Percentiles rank a stretch among this genome's conserved stretches.
Evolutionary conservation across 2,888 invertebrate genomes (phyloP).

Genomic region (Stenodema calcarata): DNA sequence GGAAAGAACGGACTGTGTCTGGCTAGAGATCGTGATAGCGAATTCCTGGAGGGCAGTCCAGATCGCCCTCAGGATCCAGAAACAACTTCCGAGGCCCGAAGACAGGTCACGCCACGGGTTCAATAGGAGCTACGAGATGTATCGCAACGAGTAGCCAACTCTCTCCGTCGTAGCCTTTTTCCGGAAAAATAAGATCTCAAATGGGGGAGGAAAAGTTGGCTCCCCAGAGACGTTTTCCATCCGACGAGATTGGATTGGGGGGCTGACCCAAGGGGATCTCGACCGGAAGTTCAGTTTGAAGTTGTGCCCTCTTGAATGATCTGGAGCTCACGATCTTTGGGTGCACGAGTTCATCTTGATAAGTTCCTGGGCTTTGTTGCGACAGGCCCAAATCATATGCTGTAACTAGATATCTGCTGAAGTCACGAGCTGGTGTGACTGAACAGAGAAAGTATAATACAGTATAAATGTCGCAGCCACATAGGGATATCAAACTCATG

Average conservation of each 20-base stretch:
- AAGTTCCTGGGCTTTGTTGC: not conserved
- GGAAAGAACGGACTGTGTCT: not conserved
- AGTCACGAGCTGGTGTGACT: not conserved
- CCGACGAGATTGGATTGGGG: not conserved
- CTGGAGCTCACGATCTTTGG: not conserved
- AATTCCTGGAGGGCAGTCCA: not conserved
- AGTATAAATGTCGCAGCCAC: no score
- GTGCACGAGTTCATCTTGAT: not conserved
- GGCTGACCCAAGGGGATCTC: not conserved
- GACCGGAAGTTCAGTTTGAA: not conserved
- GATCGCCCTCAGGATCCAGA: not conserved
- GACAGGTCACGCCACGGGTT: not conserved
- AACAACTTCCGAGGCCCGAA: not conserved
- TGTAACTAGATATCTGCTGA: not conserved
- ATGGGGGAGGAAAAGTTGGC: not conserved
- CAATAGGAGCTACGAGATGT: not conserved
- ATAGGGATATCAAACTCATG: no score
- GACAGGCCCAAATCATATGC: not conserved
- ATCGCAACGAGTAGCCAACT: not conserved
- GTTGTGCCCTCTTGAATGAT: not conserved
- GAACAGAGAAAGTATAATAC: not conserved
- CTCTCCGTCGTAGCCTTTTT: not conserved
- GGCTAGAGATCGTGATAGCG: not conserved
- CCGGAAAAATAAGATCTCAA: not conserved
- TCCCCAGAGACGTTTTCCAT: not conserved